A percentile compares a stretch with the other conserved stretches of the same genome.
Conservation (phyloP, 92 coral and sea anemone species). For the Porites divaricata region DNA sequence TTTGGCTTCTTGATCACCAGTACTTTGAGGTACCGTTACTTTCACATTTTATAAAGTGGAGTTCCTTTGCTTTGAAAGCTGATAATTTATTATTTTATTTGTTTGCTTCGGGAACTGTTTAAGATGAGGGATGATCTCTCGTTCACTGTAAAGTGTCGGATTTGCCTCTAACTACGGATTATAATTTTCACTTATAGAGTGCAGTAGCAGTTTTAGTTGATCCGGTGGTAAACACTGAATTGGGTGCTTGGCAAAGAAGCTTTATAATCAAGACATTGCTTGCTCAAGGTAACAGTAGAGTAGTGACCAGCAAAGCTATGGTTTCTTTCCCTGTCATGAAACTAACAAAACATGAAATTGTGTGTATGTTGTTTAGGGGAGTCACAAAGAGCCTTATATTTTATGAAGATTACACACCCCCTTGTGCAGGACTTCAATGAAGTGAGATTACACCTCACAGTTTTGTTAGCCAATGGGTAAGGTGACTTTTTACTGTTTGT, state of each 20-base stretch:
- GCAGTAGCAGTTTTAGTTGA: slow-evolving; percentile 76
- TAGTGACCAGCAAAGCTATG: background rate
- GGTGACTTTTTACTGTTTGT: background rate
- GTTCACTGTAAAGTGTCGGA: no score
- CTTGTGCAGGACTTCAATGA: slow-evolving; percentile 79
- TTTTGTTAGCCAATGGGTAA: slow-evolving; percentile 82
- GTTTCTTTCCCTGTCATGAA: background rate
- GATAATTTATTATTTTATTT: background rate
- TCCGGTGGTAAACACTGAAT: slow-evolving; percentile 68
- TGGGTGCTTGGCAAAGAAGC: slow-evolving; percentile 93
- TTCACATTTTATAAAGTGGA: background rate
- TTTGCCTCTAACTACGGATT: no score
- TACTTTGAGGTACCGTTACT: slow-evolving; percentile 79
- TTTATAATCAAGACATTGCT: slow-evolving; percentile 84
- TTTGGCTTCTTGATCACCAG: slow-evolving; percentile 94
- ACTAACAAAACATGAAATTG: no score
- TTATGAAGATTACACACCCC: slow-evolving; percentile 81
- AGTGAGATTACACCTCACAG: slow-evolving; percentile 73
- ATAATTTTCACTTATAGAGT: slow-evolving; percentile 48
- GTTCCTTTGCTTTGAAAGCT: background rate
- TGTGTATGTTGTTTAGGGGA: slow-evolving; percentile 55
- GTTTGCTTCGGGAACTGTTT: no score
- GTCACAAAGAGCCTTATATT: slow-evolving; percentile 79
- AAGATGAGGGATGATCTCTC: no score
- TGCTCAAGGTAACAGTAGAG: slow-evolving; percentile 75